phyloP scores from a whole-genome alignment of 2,797 vertebrate species.

The Vespertilio murinus region DNA sequence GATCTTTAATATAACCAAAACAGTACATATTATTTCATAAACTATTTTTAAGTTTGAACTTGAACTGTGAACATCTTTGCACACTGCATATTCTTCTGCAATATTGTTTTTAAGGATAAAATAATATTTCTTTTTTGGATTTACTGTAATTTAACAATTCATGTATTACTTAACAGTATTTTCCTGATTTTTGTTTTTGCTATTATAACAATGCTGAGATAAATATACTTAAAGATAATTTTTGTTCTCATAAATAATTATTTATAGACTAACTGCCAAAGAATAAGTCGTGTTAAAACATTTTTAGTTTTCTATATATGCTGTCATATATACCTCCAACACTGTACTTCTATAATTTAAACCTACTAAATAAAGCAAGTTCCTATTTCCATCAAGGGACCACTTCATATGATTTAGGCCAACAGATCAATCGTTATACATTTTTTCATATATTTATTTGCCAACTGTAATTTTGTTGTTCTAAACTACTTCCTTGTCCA shows the following conservation, averaged over 20 bases:
- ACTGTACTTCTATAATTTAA: conserved; percentile 5
- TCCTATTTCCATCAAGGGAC: neutral
- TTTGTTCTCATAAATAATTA: conserved; percentile 10
- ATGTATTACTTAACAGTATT: neutral
- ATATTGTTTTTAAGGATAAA: conserved; percentile 51
- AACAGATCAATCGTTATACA: neutral
- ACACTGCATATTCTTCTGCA: neutral
- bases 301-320: neutral
- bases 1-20: conserved; percentile 11
- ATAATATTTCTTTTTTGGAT: conserved; percentile 7
- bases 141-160: conserved; percentile 18
- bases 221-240: neutral
- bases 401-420: neutral
- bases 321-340: neutral
- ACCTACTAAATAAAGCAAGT: neutral
- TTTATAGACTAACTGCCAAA: neutral
- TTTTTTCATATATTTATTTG: neutral
- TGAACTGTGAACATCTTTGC: neutral
- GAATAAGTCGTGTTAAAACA: neutral
- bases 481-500: neutral
- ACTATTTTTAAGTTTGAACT: conserved; percentile 6
- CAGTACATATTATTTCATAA: neutral
- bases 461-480: neutral
- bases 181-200: neutral
- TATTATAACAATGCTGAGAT: conserved; percentile 24